Percentiles rank a stretch among this genome's conserved stretches.
Conservation (phyloP, 1,140 invertebrate genomes). For the Chrysopa pallens region DNA sequence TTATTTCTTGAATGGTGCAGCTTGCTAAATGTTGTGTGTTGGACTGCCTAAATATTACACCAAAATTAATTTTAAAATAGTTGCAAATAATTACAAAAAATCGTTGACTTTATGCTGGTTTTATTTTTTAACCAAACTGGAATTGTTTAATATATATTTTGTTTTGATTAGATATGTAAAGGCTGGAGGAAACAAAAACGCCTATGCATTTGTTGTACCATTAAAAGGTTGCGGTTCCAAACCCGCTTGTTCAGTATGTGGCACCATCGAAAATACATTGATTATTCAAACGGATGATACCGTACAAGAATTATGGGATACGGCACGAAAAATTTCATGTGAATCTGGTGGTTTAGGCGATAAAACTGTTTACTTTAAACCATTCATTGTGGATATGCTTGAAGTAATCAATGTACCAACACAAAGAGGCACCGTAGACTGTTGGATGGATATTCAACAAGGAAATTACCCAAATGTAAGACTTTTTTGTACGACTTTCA, state of each 20-base stretch:
- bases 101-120: too few relatives aligned
- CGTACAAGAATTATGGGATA: slow-evolving; percentile 39
- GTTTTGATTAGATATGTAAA: slow-evolving; percentile 31
- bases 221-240: slow-evolving; percentile 39
- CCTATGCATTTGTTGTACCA: slow-evolving; percentile 40
- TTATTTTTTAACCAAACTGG: too few relatives aligned
- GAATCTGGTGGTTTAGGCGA: slow-evolving; percentile 28
- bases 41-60: too few relatives aligned
- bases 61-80: too few relatives aligned
- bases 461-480: slow-evolving; percentile 45
- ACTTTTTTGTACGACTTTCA: too few relatives aligned
- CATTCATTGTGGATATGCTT: slow-evolving; percentile 51
- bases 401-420: slow-evolving; percentile 46
- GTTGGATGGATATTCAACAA: slow-evolving; percentile 60
- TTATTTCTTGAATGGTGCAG: too few relatives aligned
- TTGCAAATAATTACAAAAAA: too few relatives aligned
- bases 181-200: slow-evolving; percentile 29
- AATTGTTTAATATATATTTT: neutral
- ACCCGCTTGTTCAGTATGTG: slow-evolving; percentile 34
- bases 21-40: too few relatives aligned
- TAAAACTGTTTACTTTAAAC: slow-evolving; percentile 44
- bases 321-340: slow-evolving; percentile 40
- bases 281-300: slow-evolving; percentile 45
- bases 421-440: slow-evolving; percentile 38
- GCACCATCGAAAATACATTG: slow-evolving; percentile 39